Base-by-base conservation (phyloP, 2,113 vertebrate genomes). In the Tragulus kanchil region DNA sequence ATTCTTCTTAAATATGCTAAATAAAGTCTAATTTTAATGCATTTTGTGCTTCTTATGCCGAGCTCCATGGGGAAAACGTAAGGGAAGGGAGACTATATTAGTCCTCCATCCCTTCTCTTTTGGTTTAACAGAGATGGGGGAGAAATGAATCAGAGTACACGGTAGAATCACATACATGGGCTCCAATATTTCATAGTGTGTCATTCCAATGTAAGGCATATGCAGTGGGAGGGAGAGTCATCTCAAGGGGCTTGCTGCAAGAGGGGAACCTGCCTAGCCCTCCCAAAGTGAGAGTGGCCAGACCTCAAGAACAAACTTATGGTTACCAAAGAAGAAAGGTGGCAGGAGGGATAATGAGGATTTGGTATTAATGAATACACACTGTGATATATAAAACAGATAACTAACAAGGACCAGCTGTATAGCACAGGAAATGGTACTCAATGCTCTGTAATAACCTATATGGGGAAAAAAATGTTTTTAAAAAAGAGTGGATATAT, bases 1-100 rank as follows among this genome's bases (percentile, higher is more conserved):
- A 93, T 95, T 95, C 90, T 96, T 97, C 96, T 96, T 89, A 97
- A 97, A 96, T 89, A 97, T 94, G 67, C 91, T 98, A 94, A 98
- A 97, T 98, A 98, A 98, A 98, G 93, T 93, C 64, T 87, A 94
- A 97, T 97, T 97, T 97, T 89, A 93, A 89, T 58, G 96, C 82
- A 67, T 56, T 89, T 84, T 82, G 82, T 97, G 54, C 69, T 94
- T 61, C 31, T 81, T 94, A 16, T 93, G 36, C 42, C 3, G 4
- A 78, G 5, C 6, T 96, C 17, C 17, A n/a, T 89, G 61, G 91
- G 65, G 45, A 77, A 54, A 28, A 96, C 17, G 25, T 23, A 81
- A 81, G 45, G 4, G 8, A 36, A 95, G 31, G 11, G 6, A 79
- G 17, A 62, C 81, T 28, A 59, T 23, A 36, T 11, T 73, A 59